These are phyloP conservation scores for Umimayanthus kanabou DNA, from an alignment of 92 coral and sea anemone species.

Conservation along the genomic window DNA sequence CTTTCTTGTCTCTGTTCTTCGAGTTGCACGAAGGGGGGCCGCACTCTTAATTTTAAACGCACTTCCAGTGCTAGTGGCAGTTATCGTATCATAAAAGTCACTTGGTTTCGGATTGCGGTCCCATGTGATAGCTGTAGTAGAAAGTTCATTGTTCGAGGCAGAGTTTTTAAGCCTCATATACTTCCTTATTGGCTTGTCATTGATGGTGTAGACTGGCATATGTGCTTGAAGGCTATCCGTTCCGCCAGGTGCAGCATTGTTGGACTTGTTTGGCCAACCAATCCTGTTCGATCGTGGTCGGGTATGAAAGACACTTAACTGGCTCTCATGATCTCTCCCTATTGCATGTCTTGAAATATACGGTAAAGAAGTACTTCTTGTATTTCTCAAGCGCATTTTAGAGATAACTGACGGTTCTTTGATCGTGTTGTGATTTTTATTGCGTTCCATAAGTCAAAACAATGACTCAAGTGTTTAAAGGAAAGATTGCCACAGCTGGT, in stretches of 20 bases:
- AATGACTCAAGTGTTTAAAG: neutral
- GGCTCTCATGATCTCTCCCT: neutral
- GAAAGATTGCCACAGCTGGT: neutral
- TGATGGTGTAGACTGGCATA: constrained; percentile 13
- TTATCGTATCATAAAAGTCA: neutral
- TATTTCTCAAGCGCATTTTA: neutral
- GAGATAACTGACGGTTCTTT: neutral
- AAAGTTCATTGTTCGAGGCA: neutral
- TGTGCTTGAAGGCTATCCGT: neutral
- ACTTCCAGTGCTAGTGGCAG: neutral
- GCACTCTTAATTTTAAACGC: neutral
- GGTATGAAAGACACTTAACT: neutral
- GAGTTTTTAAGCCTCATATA: neutral
- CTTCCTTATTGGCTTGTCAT: constrained; percentile 23
- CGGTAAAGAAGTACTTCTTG: constrained; percentile 21
- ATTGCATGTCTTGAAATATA: constrained; percentile 31
- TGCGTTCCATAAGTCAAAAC: neutral
- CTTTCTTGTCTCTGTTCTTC: neutral
- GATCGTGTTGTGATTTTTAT: neutral
- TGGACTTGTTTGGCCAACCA: neutral
- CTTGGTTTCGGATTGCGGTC: neutral
- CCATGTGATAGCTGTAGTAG: neutral
- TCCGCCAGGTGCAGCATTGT: neutral
- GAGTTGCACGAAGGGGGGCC: neutral
- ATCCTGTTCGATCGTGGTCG: constrained; percentile 8